Base-by-base conservation (phyloP, 2,888 invertebrate species). In the Rotaria socialis region DNA sequence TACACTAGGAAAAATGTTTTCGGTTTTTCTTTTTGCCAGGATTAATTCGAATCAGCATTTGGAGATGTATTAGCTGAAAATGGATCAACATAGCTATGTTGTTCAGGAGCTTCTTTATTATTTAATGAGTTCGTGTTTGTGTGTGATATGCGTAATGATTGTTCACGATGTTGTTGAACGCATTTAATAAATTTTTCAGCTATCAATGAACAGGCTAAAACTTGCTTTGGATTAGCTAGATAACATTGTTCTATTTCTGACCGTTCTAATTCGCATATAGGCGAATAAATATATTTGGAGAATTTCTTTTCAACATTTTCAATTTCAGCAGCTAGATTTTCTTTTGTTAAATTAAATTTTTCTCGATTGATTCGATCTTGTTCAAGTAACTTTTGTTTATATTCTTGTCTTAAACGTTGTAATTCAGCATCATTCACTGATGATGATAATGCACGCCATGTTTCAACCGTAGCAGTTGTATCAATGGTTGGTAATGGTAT, bases 121-220 rank as follows among this genome's bases (percentile, higher is more conserved):
- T 35, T 67, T 16, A 35, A 41, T 35, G 35, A 5, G 16, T 6
- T 35, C 19, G 5, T 14, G 16, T 67, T 35, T 35, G 14, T 67
- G 4, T 67, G 35, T 2, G 14, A 7, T 16, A 67, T 67, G 16
- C 10, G 14, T 35, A 67, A 67, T 35, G 67, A 67, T 67, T 67
- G 67, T 41, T 80, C 80, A 80, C 80, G 80, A 80, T 80, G 80
- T 47, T 80, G 43, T 47, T 80, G 10, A 80, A 80, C 80, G 47
- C 80, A 80, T 47, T 43, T 80, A 2, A 80, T 80, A 47, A 80
- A 80, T 80, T 80, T 80, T 80, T 80, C 80, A n/a, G 80, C 80
- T 47, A 80, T 11, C 14, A 5, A 24, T 47, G 80, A 80, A 80
- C 80, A 80, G 47, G 11, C 24, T 47, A 80, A 16, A 43, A 80